These are phyloP conservation scores for Myiotriccus ornatus DNA, from an alignment of 2,797 vertebrate species.

Conservation along the genomic window DNA sequence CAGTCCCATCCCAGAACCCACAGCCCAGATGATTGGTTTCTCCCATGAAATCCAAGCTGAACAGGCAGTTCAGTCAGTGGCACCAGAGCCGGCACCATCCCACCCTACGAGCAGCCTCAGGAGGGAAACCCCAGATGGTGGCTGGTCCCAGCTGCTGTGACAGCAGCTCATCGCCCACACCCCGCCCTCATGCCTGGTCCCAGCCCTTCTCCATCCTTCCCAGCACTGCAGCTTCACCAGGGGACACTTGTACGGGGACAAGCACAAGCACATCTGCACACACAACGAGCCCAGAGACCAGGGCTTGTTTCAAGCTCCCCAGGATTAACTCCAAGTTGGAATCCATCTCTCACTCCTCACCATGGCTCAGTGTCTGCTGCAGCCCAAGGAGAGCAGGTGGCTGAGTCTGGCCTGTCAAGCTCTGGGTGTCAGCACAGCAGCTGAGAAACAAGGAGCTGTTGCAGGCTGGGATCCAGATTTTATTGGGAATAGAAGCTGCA, in stretches of 20 bases:
- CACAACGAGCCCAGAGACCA: accelerated
- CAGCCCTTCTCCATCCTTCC: neutral
- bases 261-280: accelerated
- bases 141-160: neutral
- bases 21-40: neutral
- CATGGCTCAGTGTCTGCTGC: neutral
- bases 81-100: neutral
- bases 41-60: neutral
- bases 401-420: neutral
- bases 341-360: neutral
- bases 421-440: neutral
- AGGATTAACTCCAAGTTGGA: neutral
- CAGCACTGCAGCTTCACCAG: neutral
- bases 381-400: neutral
- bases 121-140: neutral
- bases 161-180: accelerated
- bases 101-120: neutral
- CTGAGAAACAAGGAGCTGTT: neutral
- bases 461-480: neutral
- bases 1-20: neutral
- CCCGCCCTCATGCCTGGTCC: accelerated
- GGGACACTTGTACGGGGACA: accelerated
- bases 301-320: neutral
- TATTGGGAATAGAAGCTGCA: neutral
- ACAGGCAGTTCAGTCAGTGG: accelerated